A percentile compares a stretch with the other conserved stretches of the same genome.
Evolutionary conservation across 2,797 vertebrate genomes (phyloP).

Genomic region (Micromesistius poutassou): DNA sequence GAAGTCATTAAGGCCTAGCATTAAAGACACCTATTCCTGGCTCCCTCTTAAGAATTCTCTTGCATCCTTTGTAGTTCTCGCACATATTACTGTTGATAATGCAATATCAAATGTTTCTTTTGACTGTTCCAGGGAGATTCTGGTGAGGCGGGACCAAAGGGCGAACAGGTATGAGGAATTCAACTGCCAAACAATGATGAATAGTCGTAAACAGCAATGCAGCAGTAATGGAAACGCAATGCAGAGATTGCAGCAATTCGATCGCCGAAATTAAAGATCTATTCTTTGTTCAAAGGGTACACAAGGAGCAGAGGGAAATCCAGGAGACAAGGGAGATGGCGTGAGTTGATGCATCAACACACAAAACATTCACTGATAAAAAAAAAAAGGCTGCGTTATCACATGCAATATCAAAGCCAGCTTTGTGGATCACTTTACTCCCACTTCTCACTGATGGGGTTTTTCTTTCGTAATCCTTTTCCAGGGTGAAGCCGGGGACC

Average conservation of each 20-base stretch:
- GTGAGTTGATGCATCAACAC: conserved; percentile 71
- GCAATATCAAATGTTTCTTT: conserved; percentile 7
- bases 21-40: conserved; percentile 24
- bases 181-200: not conserved
- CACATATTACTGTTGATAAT: not conserved
- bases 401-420: not conserved
- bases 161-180: conserved; percentile 81
- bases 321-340: conserved; percentile 86
- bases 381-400: not conserved
- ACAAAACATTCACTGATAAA: not conserved
- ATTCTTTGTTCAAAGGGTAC: conserved; percentile 73
- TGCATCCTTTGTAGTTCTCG: not conserved
- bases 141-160: conserved; percentile 87
- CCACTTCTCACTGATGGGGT: not conserved
- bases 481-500: conserved; percentile 86
- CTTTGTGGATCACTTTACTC: not conserved
- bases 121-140: conserved; percentile 77
- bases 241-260: not conserved
- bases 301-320: conserved; percentile 88
- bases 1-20: not conserved
- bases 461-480: not conserved
- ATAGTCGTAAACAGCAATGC: not conserved
- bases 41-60: conserved; percentile 30
- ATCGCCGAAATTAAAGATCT: not conserved
- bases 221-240: not conserved